Conservation (phyloP, 2,888 invertebrate genomes). For the Onthophagus sagittarius region DNA sequence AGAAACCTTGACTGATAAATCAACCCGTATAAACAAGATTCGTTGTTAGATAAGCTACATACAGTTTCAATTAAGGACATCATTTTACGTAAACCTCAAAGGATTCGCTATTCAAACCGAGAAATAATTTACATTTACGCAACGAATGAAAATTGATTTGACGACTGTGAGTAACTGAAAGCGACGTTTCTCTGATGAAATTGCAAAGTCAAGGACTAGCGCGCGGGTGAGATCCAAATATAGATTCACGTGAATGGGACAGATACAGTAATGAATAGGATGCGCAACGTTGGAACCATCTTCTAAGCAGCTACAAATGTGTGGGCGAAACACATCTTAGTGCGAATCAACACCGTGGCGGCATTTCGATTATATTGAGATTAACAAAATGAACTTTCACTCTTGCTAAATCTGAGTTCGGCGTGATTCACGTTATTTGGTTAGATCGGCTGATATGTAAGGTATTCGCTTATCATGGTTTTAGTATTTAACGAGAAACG, state of each 20-base stretch:
- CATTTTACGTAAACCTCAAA: no score
- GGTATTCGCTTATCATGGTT: not conserved
- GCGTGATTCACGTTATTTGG: not conserved
- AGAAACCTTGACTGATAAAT: no score
- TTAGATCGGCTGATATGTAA: not conserved
- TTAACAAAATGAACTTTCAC: not conserved
- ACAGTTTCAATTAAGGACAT: no score
- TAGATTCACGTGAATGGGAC: not conserved
- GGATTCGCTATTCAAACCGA: no score
- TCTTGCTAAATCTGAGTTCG: not conserved
- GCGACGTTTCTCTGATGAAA: not conserved
- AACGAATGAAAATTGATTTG: conserved; percentile 3
- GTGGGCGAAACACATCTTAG: not conserved
- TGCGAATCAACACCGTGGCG: not conserved
- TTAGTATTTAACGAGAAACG: not conserved
- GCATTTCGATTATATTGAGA: not conserved
- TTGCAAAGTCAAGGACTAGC: not conserved
- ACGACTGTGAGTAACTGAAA: not conserved
- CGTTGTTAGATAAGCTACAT: no score
- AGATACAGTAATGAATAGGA: not conserved
- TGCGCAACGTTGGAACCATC: not conserved
- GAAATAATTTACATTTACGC: not conserved
- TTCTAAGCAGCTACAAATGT: no score
- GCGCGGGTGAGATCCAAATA: not conserved
- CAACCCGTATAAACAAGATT: no score